These are phyloP conservation scores for Synanthedon formicaeformis DNA, from an alignment of 2,888 invertebrate genomes.

Conservation along the genomic window DNA sequence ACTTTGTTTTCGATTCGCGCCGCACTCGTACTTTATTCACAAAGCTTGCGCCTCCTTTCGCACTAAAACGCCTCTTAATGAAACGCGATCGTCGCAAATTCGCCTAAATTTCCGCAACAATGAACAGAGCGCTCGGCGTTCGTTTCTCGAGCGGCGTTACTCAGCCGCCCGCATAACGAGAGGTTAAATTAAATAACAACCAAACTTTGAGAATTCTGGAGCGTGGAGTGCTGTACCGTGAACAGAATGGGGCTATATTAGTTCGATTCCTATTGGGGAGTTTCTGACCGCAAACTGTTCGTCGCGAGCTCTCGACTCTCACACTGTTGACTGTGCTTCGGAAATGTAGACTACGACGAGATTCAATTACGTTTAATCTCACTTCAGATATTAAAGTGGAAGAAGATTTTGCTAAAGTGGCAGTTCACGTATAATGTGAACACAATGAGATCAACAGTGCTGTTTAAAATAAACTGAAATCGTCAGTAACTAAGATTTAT, in stretches of 20 bases:
- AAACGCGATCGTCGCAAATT: conserved; percentile 61
- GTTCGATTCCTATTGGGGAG: conserved; percentile 43
- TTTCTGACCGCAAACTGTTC: conserved; percentile 46
- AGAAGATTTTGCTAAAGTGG: too few relatives aligned
- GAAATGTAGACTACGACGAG: too few relatives aligned
- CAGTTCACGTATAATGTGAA: too few relatives aligned
- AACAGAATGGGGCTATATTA: conserved; percentile 31
- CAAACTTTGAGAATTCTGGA: conserved; percentile 41
- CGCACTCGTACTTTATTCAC: conserved; percentile 40
- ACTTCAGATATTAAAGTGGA: too few relatives aligned
- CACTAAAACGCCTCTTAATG: conserved; percentile 58
- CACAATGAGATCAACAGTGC: too few relatives aligned
- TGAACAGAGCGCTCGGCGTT: conserved; percentile 39
- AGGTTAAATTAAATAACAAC: conserved; percentile 64
- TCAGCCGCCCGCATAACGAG: conserved; percentile 52
- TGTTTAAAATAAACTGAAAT: too few relatives aligned
- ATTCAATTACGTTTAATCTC: too few relatives aligned
- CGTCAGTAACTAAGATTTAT: too few relatives aligned
- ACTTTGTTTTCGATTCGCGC: conserved; percentile 49
- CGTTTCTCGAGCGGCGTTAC: conserved; percentile 42
- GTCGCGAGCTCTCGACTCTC: not conserved
- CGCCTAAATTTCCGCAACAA: conserved; percentile 62
- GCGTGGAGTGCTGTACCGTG: conserved; percentile 21
- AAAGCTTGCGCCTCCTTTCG: conserved; percentile 43
- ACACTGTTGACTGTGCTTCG: conserved; percentile 6